Evolutionary conservation across 2,113 vertebrate species (phyloP).

Genomic region (Carassius gibelio): DNA sequence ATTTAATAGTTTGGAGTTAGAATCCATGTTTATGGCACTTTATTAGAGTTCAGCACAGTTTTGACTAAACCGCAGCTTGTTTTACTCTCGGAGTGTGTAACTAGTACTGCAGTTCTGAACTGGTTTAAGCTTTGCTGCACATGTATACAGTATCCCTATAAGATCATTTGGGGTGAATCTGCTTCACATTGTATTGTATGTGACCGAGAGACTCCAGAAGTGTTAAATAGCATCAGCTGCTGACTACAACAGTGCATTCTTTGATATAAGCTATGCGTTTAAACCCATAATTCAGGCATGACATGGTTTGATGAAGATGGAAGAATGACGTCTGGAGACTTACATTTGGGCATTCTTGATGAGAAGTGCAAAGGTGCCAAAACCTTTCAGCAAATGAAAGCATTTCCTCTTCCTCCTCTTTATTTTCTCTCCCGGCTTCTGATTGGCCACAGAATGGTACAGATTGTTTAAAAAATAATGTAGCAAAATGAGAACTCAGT

Average conservation of each 20-base stretch:
- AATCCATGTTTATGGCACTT: conserved; percentile 68
- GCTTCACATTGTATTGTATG: conserved; percentile 6
- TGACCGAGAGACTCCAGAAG: conserved; percentile 14
- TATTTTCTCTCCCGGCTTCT: conserved; percentile 59
- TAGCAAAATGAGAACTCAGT: conserved; percentile 72
- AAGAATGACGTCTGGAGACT: conserved; percentile 43
- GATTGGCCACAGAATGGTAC: conserved; percentile 72
- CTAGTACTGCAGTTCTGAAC: conserved; percentile 56
- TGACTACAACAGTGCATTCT: conserved; percentile 21
- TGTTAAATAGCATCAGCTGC: conserved; percentile 19
- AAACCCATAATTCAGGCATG: conserved; percentile 8
- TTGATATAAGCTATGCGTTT: conserved; percentile 32
- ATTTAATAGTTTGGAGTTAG: conserved; percentile 56
- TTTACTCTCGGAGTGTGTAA: conserved; percentile 58
- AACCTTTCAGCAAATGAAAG: conserved; percentile 33
- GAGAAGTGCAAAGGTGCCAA: conserved; percentile 75
- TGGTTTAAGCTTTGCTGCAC: conserved; percentile 51
- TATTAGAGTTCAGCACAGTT: conserved; percentile 61
- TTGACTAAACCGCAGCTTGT: conserved; percentile 58
- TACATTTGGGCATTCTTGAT: conserved; percentile 60
- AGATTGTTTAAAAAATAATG: conserved; percentile 72
- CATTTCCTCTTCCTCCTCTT: conserved; percentile 41
- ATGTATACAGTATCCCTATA: not conserved
- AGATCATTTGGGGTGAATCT: not conserved
- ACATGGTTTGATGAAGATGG: conserved; percentile 18